Conservation (phyloP, 2,888 invertebrate species). For the Pemphredon lugubris region DNA sequence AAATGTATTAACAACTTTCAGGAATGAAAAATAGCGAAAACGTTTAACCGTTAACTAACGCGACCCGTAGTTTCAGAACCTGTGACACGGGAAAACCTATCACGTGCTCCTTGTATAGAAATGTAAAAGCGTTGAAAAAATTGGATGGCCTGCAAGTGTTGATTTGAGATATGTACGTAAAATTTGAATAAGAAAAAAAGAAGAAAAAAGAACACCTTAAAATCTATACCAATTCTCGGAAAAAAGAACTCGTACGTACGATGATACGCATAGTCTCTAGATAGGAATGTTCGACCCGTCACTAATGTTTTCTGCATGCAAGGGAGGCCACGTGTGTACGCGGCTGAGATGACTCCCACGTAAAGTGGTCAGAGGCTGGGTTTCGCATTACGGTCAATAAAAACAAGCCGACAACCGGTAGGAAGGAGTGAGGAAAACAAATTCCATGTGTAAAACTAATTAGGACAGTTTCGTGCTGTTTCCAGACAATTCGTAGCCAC, state of each 20-base stretch:
- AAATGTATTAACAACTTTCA: constrained; percentile 6
- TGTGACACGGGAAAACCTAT: too few species aligned
- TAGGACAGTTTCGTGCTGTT: constrained; percentile 44
- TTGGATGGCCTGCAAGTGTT: too few species aligned
- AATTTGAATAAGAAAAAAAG: too few species aligned
- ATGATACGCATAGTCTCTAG: neutral
- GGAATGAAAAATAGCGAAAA: neutral
- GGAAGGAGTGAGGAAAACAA: constrained; percentile 53
- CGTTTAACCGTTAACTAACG: neutral
- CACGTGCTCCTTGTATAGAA: too few species aligned
- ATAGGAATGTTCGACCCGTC: constrained; percentile 5
- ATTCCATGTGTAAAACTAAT: constrained; percentile 70
- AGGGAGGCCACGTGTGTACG: constrained; percentile 18
- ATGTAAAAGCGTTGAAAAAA: too few species aligned
- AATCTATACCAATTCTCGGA: too few species aligned
- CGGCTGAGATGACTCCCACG: constrained; percentile 52
- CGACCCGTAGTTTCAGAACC: too few species aligned
- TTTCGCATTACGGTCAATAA: constrained; percentile 71
- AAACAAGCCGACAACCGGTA: constrained; percentile 59
- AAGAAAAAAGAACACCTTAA: too few species aligned
- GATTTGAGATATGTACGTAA: too few species aligned
- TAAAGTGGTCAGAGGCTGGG: constrained; percentile 65
- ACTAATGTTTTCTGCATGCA: constrained; percentile 23
- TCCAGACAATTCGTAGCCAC: constrained; percentile 11
- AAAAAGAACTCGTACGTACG: too few species aligned